phyloP scores from a whole-genome alignment of 2,113 vertebrate genomes.

The Charadrius vociferus region DNA sequence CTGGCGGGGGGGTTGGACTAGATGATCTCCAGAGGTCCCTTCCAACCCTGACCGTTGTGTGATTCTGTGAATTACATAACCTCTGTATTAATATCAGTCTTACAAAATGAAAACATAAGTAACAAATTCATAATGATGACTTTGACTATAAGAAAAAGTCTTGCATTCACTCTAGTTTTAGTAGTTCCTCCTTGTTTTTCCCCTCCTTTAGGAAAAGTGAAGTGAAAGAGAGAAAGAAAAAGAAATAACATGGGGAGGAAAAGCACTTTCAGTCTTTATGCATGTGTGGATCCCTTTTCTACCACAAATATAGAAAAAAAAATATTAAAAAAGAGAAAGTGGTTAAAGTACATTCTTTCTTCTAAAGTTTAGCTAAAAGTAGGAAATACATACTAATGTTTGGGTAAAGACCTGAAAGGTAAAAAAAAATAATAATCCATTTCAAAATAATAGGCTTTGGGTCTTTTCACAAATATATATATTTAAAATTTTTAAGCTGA shows the following conservation, averaged over 20 bases:
- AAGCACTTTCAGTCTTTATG: not conserved
- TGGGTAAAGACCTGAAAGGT: not conserved
- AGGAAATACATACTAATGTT: not conserved
- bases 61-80: not conserved
- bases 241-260: not conserved
- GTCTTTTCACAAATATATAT: not conserved
- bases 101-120: not conserved
- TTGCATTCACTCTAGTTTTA: not conserved
- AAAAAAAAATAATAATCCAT: not conserved
- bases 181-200: not conserved
- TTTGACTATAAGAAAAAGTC: not conserved
- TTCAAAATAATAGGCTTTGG: not conserved
- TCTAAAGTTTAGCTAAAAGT: not conserved
- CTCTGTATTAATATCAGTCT: not conserved
- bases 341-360: not conserved
- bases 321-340: not conserved
- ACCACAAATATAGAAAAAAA: not conserved
- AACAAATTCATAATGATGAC: not conserved
- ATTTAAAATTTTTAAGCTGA: not conserved
- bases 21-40: too few relatives aligned
- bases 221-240: not conserved
- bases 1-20: too few relatives aligned
- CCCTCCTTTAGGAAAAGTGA: not conserved
- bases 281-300: not conserved
- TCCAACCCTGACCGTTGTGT: too few relatives aligned